Evolutionary conservation across 1,140 invertebrate genomes (phyloP), one percentile per base, ranked within the genome.

Genomic region (Orius insidiosus): DNA sequence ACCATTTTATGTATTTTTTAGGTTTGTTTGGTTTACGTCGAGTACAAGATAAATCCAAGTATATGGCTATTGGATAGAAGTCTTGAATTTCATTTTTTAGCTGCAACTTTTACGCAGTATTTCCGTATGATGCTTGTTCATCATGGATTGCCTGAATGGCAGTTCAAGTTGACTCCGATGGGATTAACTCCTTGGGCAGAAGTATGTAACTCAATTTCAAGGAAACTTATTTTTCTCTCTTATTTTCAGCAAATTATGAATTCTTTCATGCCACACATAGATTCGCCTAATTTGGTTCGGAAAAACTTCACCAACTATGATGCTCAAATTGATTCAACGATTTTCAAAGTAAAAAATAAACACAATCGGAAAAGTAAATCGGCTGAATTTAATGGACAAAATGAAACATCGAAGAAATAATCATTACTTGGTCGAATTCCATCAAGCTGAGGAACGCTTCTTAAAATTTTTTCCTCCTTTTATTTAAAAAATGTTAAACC

Each of bases 111-210:
- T 54, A 78, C 75, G 5, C 74, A 78, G 44, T 96, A 94, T 58
- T 78, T 86, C 51, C 68, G 81, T 34, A 86, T 86, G 79, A 77
- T 86, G 60, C 62, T 95, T 10, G 80, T 84, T 2, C 86, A 95
- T 60, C 68, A 92, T 24, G 90, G 88, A 1, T 63, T 94, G 36
- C 88, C 88, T 0, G 75, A 85, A 41, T 95, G 89, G 89, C 85
- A 89, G 59, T 76, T 78, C 16, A 74, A 79, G 32, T 85, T 83
- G 53, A 77, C 78, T 30, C 75, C 76, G 37, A 66, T 80, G 39
- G 75, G 80, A 1, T 60, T 87, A 2, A 78, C 83, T 16, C 76
- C 82, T 1, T 85, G 81, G 75, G 73, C 85, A n/a, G 81, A 88
- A 67, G 82, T 86, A 45, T 40, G n/a, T n/a, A n/a, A n/a, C n/a